Evolutionary conservation across 2,113 vertebrate genomes (phyloP), one percentile per base, ranked within the genome.

Genomic region (Hiodon tergisus): DNA sequence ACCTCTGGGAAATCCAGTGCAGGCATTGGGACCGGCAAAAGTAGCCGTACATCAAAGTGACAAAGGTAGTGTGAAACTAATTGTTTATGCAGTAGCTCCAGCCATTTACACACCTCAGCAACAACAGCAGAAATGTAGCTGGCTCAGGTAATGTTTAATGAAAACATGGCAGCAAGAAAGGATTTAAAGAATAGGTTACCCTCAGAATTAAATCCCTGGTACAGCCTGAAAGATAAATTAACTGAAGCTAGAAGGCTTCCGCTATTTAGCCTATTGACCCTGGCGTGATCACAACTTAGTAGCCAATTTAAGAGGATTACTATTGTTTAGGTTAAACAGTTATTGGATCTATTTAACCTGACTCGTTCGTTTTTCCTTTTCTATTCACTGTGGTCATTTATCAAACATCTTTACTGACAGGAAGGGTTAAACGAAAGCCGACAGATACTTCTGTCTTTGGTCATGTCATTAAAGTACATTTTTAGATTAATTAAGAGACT

Each of bases 91-190:
- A 57, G 74, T 75, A 50, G 63, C 50, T 62, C 55, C 47, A 51
- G 5, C 61, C 6, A 74, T 65, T 63, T 13, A 74, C 13, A 66
- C 13, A 66, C 47, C 47, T 13, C 3, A 4, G 11, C 59, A 53
- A 63, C 14, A 13, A 46, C 13, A 70, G 67, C 50, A 61, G 50
- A 62, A 52, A 70, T 62, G 11, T 46, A 13, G 16, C 9, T 58
- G 69, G 55, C 9, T 71, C 11, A 62, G 62, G 67, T 62, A 62
- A 47, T 62, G 67, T 70, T 57, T 61, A 62, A 76, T 70, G 16
- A n/a, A 50, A 69, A 48, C 54, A 53, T 60, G 47, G 31, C 54
- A 31, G 48, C 1, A 62, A 67, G 50, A 76, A n/a, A 62, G 52
- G 31, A 48, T 61, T 8, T 51, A 8, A 61, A 47, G 31, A 62